Base-by-base conservation (phyloP, 2,888 invertebrate species). In the Cynaeus angustus region DNA sequence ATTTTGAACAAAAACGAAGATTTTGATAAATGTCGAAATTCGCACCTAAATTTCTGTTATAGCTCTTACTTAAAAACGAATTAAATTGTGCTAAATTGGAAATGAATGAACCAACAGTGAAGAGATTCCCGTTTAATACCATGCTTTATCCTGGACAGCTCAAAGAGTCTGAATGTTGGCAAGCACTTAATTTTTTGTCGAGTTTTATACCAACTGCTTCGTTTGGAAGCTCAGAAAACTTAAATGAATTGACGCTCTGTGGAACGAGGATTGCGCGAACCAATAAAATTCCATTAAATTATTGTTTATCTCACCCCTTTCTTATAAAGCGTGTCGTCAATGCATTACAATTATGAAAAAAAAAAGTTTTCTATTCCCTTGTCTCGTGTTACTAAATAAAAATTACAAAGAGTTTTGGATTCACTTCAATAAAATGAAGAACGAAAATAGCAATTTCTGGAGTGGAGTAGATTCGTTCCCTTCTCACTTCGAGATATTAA, bases 161-260 rank as follows among this genome's bases (percentile, higher is more conserved):
- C 50, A 21, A 50, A 28, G 28, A 28, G 26, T 9, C 28, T 55
- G 30, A 55, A 55, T 37, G 16, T 55, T 33, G 37, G 13, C 33
- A 33, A 33, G 53, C 53, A 55, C 53, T 55, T 55, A 55, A 55
- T 14, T 30, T 50, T 50, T 50, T 50, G 10, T 26, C 10, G 50
- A n/a, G 10, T 50, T 21, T 28, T 50, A 43, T 28, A 50, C 26
- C 50, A 50, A 21, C 21, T n/a, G 7, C 10, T 10, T 26, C 14
- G 41, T 56, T 41, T 56, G 16, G 43, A 21, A 41, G 30, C 41
- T 5, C n/a, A n/a, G 13, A 41, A 37, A 37, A 37, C 37, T 1
- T 21, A 56, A 41, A 56, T 43, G 56, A 43, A 48, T 13, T 30
- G n/a, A 38, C 38, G 16, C n/a, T n/a, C 4, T 21, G 21, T 21